Conservation (phyloP, 2,113 vertebrate genomes). For the Xenus cinereus region DNA sequence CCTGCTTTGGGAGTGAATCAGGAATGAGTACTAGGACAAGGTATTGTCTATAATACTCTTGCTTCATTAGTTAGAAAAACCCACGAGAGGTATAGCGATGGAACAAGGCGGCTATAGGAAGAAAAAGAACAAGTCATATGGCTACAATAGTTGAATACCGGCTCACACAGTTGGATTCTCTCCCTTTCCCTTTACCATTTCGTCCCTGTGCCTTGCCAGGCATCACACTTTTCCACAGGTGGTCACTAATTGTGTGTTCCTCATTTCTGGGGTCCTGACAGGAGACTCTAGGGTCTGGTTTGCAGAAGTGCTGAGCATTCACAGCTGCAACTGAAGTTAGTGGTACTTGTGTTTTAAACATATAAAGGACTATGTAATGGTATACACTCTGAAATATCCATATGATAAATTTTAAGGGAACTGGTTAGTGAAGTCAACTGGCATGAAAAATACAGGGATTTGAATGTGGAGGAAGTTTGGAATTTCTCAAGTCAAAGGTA, state of each 20-base stretch:
- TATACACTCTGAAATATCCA: constrained; percentile 16
- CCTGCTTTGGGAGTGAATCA: not conserved
- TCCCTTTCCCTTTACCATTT: not conserved
- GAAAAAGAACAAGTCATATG: not conserved
- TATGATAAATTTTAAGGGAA: constrained; percentile 1
- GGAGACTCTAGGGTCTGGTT: constrained; percentile 21
- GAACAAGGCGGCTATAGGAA: not conserved
- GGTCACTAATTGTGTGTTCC: constrained; percentile 24
- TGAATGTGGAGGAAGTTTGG: constrained; percentile 14
- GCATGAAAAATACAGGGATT: constrained; percentile 7
- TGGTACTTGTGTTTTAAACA: constrained; percentile 20
- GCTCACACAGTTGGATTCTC: not conserved
- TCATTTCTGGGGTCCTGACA: constrained; percentile 29
- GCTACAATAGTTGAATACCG: not conserved
- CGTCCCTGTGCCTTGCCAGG: not conserved
- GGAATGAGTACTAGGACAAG: not conserved
- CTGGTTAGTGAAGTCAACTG: constrained; percentile 24
- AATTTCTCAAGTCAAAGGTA: constrained; percentile 19
- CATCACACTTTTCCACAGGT: constrained; percentile 59
- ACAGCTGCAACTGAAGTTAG: constrained; percentile 48
- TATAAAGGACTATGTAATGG: not conserved
- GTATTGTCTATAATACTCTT: not conserved
- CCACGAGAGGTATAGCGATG: not conserved
- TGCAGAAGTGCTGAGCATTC: constrained; percentile 38
- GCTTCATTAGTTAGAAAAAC: not conserved